Percentiles rank a stretch among this genome's conserved stretches.
These are phyloP conservation scores for Pyxicephalus adspersus DNA, from an alignment of 2,113 vertebrate genomes.

Conservation along the genomic window DNA sequence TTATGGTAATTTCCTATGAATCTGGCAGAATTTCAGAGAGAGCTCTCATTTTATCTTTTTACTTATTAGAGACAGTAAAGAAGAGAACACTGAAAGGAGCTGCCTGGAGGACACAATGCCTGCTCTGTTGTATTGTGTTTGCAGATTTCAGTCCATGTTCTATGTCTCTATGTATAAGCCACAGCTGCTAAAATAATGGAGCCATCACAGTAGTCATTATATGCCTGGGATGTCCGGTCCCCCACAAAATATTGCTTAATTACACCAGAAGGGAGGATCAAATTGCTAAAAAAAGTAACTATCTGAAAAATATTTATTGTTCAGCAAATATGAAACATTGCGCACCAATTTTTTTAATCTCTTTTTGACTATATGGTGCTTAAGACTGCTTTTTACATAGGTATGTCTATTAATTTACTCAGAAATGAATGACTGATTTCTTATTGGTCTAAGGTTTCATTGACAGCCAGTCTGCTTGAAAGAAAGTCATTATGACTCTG, in stretches of 20 bases:
- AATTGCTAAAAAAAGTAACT: not conserved
- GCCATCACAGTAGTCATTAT: not conserved
- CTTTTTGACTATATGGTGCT: too few relatives aligned
- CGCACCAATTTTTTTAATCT: too few relatives aligned
- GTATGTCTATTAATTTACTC: too few relatives aligned
- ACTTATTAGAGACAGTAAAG: slow-evolving; percentile 21
- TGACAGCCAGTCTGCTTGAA: too few relatives aligned
- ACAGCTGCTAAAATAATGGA: slow-evolving; percentile 21
- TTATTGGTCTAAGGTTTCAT: too few relatives aligned
- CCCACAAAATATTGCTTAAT: not conserved
- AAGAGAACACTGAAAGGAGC: slow-evolving; percentile 4
- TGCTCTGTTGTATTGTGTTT: slow-evolving; percentile 3
- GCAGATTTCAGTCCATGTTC: not conserved
- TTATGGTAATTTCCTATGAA: slow-evolving; percentile 21
- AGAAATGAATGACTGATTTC: too few relatives aligned
- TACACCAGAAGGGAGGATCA: not conserved
- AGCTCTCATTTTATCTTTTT: not conserved
- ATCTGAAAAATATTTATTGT: too few relatives aligned
- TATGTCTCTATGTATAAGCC: not conserved
- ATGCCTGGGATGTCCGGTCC: not conserved
- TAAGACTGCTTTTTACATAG: too few relatives aligned
- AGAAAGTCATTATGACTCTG: too few relatives aligned
- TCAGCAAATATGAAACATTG: too few relatives aligned
- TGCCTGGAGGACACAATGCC: not conserved
- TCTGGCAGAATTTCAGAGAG: slow-evolving; percentile 32